These are phyloP conservation scores for Gallinago stenura DNA, from an alignment of 2,797 vertebrate genomes.

Conservation along the genomic window DNA sequence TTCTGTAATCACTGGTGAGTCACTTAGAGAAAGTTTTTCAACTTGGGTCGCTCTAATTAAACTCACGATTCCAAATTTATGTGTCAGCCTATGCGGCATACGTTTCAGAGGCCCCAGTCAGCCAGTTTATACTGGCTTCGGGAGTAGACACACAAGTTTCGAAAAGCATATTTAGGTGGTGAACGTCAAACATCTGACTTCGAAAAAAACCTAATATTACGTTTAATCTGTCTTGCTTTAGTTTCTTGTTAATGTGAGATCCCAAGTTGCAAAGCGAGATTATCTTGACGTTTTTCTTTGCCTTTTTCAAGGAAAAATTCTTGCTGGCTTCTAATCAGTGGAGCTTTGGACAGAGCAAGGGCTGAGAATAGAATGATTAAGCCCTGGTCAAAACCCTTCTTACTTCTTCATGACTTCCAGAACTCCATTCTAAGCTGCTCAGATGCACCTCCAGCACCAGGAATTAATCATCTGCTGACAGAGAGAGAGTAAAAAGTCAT, in stretches of 20 bases:
- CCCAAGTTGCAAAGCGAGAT: neutral
- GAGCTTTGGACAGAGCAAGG: slow-evolving; percentile 12
- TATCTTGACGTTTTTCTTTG: neutral
- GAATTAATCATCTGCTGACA: slow-evolving; percentile 64
- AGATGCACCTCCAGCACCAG: slow-evolving; percentile 54
- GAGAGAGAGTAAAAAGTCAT: slow-evolving; percentile 17
- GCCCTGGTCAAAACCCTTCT: neutral
- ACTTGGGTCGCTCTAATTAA: neutral
- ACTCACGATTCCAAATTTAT: neutral
- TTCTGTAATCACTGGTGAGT: neutral
- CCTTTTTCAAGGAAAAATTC: slow-evolving; percentile 26
- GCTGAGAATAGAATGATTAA: slow-evolving; percentile 45
- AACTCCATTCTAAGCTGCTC: neutral
- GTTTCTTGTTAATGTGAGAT: slow-evolving; percentile 15
- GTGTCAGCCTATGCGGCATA: neutral
- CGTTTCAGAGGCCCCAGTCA: neutral
- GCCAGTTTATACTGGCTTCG: neutral
- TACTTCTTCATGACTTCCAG: slow-evolving; percentile 58
- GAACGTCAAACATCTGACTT: neutral
- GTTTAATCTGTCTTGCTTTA: slow-evolving; percentile 11
- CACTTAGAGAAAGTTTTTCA: slow-evolving; percentile 4
- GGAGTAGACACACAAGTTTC: neutral
- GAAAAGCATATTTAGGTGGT: neutral
- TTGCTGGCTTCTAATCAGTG: slow-evolving; percentile 12
- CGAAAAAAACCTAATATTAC: neutral